These are phyloP conservation scores for Pseudoips prasinana DNA, from an alignment of 2,888 invertebrate species.

Conservation along the genomic window DNA sequence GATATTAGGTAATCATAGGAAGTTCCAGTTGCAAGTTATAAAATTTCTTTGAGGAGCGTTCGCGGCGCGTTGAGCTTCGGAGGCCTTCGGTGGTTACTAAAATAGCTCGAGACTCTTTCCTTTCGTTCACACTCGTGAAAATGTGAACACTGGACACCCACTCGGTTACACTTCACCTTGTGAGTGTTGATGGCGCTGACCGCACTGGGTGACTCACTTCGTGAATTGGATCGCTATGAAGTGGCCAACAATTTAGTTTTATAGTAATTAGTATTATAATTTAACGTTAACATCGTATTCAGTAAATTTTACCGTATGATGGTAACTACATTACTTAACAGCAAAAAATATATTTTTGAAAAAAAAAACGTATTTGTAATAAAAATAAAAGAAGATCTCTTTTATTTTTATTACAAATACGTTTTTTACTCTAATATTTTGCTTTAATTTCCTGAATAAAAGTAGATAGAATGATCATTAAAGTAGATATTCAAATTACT, in stretches of 20 bases:
- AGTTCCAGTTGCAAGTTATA: conserved; percentile 56
- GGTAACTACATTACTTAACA: too few species aligned
- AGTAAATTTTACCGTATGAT: background rate
- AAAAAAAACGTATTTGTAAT: too few species aligned
- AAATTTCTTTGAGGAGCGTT: conserved; percentile 51
- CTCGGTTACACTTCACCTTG: conserved; percentile 77
- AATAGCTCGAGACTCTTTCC: conserved; percentile 67
- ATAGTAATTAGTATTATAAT: too few species aligned
- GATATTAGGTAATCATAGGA: conserved; percentile 65
- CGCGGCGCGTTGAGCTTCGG: conserved; percentile 46
- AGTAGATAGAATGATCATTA: too few species aligned
- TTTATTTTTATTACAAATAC: background rate
- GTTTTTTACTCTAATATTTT: background rate
- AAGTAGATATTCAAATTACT: too few species aligned
- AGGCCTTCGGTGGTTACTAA: conserved; percentile 72
- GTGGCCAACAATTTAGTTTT: conserved; percentile 30
- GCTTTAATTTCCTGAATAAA: background rate
- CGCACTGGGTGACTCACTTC: conserved; percentile 60
- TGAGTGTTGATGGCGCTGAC: conserved; percentile 74
- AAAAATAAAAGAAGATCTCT: background rate
- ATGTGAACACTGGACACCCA: conserved; percentile 74
- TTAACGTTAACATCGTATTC: conserved; percentile 9
- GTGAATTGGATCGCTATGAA: conserved; percentile 32
- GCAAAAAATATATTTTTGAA: too few species aligned
- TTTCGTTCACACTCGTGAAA: conserved; percentile 76